phyloP scores from a whole-genome alignment of 2,113 vertebrate species.

The Chascanopsetta lugubris region DNA sequence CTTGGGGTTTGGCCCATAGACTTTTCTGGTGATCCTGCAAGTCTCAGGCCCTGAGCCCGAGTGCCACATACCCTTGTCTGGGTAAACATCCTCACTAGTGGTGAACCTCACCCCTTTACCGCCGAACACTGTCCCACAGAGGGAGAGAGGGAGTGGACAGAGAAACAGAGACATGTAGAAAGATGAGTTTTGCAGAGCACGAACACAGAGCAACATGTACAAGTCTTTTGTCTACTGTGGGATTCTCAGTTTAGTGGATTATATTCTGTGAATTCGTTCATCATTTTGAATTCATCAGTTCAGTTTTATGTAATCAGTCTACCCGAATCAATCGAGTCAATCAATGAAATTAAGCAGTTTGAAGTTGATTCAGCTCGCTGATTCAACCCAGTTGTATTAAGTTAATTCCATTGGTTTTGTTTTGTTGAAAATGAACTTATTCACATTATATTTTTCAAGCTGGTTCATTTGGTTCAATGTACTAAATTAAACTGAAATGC shows the following conservation, averaged over 20 bases:
- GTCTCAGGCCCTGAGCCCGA: constrained; percentile 67
- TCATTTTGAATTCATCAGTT: too few species aligned
- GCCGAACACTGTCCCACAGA: constrained; percentile 92
- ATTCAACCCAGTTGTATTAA: too few species aligned
- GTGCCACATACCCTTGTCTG: constrained; percentile 97
- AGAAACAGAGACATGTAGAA: constrained; percentile 71
- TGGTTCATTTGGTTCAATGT: too few species aligned
- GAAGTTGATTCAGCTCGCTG: too few species aligned
- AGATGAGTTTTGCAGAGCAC: constrained; percentile 54
- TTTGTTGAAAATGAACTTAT: too few species aligned
- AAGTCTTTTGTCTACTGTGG: not conserved
- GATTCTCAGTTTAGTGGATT: not conserved
- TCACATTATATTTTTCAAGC: too few species aligned
- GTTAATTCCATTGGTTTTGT: too few species aligned
- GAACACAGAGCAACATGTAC: constrained; percentile 51
- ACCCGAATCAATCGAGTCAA: too few species aligned
- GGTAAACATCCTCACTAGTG: constrained; percentile 99
- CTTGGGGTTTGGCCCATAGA: constrained; percentile 60
- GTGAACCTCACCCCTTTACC: constrained; percentile 99
- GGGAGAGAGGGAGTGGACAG: constrained; percentile 60
- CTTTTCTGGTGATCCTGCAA: constrained; percentile 61
- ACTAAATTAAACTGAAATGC: too few species aligned
- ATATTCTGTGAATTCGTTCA: not conserved
- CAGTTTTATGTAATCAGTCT: too few species aligned
- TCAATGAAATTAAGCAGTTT: too few species aligned